Percentiles rank a stretch among this genome's conserved stretches.
Conservation (phyloP, 1,140 invertebrate genomes). For the Dendrolimus punctatus region DNA sequence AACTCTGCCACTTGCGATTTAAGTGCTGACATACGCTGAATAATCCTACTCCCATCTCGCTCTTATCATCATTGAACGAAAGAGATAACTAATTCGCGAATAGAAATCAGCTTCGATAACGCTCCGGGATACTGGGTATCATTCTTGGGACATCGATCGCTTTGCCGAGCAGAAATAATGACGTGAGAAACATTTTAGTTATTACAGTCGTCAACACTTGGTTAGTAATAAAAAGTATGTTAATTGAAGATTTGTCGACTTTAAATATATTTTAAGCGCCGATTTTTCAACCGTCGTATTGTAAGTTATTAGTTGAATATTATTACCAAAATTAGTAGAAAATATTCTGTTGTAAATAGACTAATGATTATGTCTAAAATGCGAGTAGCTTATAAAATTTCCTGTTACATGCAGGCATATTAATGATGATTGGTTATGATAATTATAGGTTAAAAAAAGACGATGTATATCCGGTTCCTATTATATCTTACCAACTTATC, state of each 20-base stretch:
- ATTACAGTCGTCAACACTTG: background rate
- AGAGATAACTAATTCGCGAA: constrained; percentile 2
- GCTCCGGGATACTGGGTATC: constrained; percentile 3
- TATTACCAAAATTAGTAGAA: too few species aligned
- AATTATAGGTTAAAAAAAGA: too few species aligned
- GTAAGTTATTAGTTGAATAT: too few species aligned
- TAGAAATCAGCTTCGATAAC: constrained; percentile 5
- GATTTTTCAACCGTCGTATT: too few species aligned
- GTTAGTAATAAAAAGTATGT: background rate
- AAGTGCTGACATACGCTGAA: constrained; percentile 8
- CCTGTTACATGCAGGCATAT: too few species aligned
- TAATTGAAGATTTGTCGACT: background rate
- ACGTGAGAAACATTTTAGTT: background rate
- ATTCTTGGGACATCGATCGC: constrained; percentile 8
- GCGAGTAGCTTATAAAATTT: too few species aligned
- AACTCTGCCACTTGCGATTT: constrained; percentile 25
- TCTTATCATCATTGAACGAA: background rate
- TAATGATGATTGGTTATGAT: too few species aligned
- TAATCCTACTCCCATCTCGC: constrained; percentile 7
- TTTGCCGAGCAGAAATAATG: background rate
- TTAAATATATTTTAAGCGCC: too few species aligned
- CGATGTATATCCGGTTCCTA: too few species aligned
- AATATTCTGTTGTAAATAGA: too few species aligned
- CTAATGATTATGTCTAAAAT: too few species aligned
- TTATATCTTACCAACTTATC: too few species aligned